These are phyloP conservation scores for Lacerta bilineata DNA, from an alignment of 2,797 vertebrate genomes.

Conservation along the genomic window DNA sequence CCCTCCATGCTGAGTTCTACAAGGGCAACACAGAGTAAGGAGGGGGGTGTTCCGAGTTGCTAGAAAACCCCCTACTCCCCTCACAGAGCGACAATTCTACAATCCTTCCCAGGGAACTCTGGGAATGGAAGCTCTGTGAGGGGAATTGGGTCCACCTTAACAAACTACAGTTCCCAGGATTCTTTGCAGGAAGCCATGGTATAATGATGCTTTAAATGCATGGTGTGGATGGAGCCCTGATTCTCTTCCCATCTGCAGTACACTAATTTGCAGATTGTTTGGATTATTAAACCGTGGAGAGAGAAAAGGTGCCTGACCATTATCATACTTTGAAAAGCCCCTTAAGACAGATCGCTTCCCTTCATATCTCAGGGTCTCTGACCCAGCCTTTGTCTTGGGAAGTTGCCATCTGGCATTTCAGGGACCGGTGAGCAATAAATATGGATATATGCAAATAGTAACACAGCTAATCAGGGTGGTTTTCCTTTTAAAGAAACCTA, in stretches of 20 bases:
- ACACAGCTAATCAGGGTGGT: background rate
- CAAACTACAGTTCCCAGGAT: too few relatives aligned
- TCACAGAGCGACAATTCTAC: too few relatives aligned
- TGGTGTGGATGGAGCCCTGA: background rate
- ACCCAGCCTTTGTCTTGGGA: background rate
- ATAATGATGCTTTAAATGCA: background rate
- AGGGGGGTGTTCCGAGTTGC: too few relatives aligned
- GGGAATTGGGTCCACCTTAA: too few relatives aligned
- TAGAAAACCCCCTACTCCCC: too few relatives aligned
- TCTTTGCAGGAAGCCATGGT: too few relatives aligned
- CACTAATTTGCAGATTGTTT: background rate
- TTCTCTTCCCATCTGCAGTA: background rate
- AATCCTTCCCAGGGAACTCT: too few relatives aligned
- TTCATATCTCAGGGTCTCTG: background rate
- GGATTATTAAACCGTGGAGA: background rate
- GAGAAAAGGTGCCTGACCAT: background rate
- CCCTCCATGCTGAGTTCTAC: too few relatives aligned
- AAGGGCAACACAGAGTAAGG: too few relatives aligned
- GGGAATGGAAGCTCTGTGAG: too few relatives aligned
- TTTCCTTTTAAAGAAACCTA: background rate
- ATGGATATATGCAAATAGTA: conserved; percentile 20
- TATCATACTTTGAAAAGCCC: background rate
- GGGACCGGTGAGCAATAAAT: background rate
- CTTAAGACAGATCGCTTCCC: background rate
- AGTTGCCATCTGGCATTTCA: background rate